These are phyloP conservation scores for Spilarctia lutea DNA, from an alignment of 2,888 invertebrate genomes.

Conservation along the genomic window DNA sequence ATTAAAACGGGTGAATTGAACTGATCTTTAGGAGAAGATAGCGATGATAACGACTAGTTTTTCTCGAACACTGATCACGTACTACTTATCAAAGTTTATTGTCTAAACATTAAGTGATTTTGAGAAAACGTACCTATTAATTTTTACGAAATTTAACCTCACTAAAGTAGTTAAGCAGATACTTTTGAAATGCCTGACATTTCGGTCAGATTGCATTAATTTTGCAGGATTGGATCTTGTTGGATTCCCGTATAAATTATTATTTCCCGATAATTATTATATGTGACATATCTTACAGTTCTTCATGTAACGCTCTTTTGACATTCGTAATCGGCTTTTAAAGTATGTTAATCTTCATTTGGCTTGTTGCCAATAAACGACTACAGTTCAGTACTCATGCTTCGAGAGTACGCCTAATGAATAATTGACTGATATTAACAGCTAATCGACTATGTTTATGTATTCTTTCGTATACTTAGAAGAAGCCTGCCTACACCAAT, in stretches of 20 bases:
- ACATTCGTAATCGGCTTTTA: not conserved
- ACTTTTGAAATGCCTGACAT: not conserved
- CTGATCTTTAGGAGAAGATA: not conserved
- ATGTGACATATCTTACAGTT: not conserved
- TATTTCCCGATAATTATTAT: no score
- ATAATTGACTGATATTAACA: not conserved
- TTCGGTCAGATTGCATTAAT: not conserved
- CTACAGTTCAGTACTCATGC: not conserved
- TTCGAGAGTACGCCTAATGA: not conserved
- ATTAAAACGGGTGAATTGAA: constrained; percentile 1
- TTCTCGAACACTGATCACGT: not conserved
- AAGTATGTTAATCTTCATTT: not conserved
- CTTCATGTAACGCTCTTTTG: not conserved
- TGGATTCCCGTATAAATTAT: no score
- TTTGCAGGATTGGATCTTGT: no score
- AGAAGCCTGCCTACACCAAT: not conserved
- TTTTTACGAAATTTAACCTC: no score
- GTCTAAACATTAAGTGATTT: not conserved
- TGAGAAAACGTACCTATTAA: not conserved
- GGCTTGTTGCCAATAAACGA: not conserved
- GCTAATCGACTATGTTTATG: not conserved
- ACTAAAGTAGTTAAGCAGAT: not conserved
- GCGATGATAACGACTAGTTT: not conserved
- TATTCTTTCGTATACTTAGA: not conserved
- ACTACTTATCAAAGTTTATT: not conserved